Conservation (phyloP, 2,888 invertebrate genomes). For the Panopea generosa region DNA sequence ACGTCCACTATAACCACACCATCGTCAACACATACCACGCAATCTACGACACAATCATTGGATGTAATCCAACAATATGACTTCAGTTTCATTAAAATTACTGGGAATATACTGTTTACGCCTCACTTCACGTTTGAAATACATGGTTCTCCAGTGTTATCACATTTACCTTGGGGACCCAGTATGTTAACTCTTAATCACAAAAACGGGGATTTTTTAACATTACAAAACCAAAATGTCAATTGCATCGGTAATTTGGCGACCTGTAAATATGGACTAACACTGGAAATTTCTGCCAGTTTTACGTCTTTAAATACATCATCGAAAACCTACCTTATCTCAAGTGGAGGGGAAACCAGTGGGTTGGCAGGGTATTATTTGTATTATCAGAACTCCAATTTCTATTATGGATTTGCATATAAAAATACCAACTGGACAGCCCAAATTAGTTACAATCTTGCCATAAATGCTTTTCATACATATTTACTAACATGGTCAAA, state of each 20-base stretch:
- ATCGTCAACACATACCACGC: not conserved
- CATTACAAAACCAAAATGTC: not conserved
- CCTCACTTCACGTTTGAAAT: not conserved
- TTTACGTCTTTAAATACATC: slow-evolving; percentile 2
- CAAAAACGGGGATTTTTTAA: slow-evolving; percentile 6
- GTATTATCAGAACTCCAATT: slow-evolving; percentile 3
- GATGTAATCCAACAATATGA: slow-evolving; percentile 1
- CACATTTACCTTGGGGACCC: not conserved
- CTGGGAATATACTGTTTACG: not conserved
- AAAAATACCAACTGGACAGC: not conserved
- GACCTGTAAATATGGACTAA: slow-evolving; percentile 9
- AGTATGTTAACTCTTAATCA: slow-evolving; percentile 1
- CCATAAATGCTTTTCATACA: slow-evolving; percentile 32
- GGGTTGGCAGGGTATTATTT: not conserved
- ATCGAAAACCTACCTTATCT: not conserved
- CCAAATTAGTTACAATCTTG: slow-evolving; percentile 5
- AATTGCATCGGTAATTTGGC: not conserved
- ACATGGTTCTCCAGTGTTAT: not conserved
- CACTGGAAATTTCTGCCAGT: not conserved
- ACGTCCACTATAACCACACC: no score
- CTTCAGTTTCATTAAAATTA: slow-evolving; percentile 11
- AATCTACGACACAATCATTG: not conserved
- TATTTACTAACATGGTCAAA: slow-evolving; percentile 37
- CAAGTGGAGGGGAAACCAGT: not conserved
- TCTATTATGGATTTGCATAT: slow-evolving; percentile 10